phyloP scores from a whole-genome alignment of 2,888 invertebrate species.

The Sinohyriopsis cumingii region DNA sequence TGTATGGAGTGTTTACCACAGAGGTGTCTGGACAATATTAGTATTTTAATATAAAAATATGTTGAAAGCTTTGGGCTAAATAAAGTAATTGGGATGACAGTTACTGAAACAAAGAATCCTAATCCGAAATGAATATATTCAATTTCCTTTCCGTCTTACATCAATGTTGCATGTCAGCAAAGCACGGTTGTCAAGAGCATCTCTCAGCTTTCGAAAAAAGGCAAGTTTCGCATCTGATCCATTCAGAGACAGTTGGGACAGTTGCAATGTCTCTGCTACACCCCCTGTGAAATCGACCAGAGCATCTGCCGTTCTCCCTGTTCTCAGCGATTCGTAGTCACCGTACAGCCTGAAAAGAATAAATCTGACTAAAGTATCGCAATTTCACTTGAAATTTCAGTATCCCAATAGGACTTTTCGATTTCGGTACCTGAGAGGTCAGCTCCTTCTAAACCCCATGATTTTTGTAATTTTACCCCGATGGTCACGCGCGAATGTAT shows the following conservation, averaged over 20 bases:
- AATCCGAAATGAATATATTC: no score
- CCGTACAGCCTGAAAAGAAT: constrained; percentile 73
- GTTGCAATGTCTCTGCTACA: constrained; percentile 75
- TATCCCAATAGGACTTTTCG: no score
- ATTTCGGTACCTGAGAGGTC: neutral
- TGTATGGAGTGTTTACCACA: no score
- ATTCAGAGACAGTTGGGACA: constrained; percentile 33
- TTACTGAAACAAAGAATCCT: no score
- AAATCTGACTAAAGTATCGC: neutral
- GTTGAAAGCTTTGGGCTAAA: no score
- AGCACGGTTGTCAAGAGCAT: constrained; percentile 75
- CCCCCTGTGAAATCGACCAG: constrained; percentile 78
- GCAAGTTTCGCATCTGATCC: constrained; percentile 64
- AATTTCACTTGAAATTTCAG: neutral
- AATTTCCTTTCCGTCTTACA: constrained; percentile 61
- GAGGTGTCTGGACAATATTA: no score
- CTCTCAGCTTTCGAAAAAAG: constrained; percentile 73
- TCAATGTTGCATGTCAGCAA: constrained; percentile 76
- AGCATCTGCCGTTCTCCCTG: constrained; percentile 76
- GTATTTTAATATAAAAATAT: no score
- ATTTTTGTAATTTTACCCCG: no score
- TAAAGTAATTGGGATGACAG: no score
- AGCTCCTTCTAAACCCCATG: no score
- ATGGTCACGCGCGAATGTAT: no score
- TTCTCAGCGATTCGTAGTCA: constrained; percentile 76